Percentiles rank a stretch among this genome's conserved stretches.
These are phyloP conservation scores for Drosophila yooni DNA, from an alignment of 2,888 invertebrate species.

Conservation along the genomic window DNA sequence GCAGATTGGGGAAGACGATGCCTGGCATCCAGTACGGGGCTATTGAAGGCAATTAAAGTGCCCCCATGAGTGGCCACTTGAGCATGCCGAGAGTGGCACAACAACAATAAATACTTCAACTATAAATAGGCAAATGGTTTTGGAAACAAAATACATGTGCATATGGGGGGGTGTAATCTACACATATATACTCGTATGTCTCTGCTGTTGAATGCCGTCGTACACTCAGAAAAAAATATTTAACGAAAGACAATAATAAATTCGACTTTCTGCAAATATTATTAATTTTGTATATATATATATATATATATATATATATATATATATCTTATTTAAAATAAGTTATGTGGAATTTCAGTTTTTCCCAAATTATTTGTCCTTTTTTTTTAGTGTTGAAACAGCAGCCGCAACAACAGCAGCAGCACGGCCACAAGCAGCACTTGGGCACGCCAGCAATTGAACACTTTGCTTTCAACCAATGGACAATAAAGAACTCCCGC, in stretches of 20 bases:
- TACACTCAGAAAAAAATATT: not conserved
- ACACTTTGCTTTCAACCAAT: slow-evolving; percentile 56
- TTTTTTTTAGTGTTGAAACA: not conserved
- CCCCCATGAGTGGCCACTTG: slow-evolving; percentile 75
- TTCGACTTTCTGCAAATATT: not conserved
- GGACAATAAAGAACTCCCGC: slow-evolving; percentile 48
- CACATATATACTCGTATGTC: slow-evolving; percentile 4
- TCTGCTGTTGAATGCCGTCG: slow-evolving; percentile 4
- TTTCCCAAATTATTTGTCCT: not conserved
- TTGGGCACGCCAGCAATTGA: slow-evolving; percentile 61
- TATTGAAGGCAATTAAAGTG: slow-evolving; percentile 71
- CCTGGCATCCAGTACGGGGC: slow-evolving; percentile 16
- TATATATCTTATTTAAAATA: not conserved
- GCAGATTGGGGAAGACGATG: slow-evolving; percentile 14
- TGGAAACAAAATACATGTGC: slow-evolving; percentile 62
- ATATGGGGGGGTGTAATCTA: slow-evolving; percentile 29
- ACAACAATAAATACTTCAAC: slow-evolving; percentile 81
- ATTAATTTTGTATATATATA: not conserved
- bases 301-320: too few relatives aligned
- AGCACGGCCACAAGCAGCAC: slow-evolving; percentile 43
- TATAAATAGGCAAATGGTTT: slow-evolving; percentile 80
- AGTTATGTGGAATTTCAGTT: not conserved
- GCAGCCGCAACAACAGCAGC: slow-evolving; percentile 6
- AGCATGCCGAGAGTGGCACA: slow-evolving; percentile 74
- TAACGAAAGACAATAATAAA: not conserved